Conservation (phyloP, 2,113 vertebrate species). For the Charina bottae region DNA sequence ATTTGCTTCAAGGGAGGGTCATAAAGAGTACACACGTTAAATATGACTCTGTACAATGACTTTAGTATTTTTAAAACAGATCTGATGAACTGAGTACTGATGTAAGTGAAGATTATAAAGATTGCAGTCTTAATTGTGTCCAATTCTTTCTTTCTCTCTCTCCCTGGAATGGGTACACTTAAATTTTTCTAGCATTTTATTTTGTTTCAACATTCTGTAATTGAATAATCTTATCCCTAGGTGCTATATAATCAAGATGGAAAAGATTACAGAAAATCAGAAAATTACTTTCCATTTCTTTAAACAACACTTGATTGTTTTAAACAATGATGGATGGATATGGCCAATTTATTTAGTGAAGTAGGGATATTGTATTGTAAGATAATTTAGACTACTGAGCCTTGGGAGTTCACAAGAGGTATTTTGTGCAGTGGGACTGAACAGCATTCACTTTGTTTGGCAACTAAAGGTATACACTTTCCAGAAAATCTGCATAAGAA, state of each 20-base stretch:
- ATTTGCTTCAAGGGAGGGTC: constrained; percentile 11
- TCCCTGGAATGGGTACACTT: neutral
- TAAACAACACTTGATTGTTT: neutral
- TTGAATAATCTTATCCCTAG: neutral
- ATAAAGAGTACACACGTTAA: constrained; percentile 15
- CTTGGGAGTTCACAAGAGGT: neutral
- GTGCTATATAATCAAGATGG: neutral
- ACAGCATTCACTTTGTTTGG: neutral
- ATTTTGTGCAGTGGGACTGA: neutral
- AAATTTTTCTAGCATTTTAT: neutral
- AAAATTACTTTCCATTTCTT: neutral
- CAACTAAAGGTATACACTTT: neutral
- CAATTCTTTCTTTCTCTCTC: neutral
- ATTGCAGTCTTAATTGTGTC: neutral
- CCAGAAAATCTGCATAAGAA: neutral
- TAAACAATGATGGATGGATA: neutral
- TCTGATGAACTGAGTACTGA: constrained; percentile 25
- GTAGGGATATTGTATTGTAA: neutral
- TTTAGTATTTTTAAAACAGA: constrained; percentile 12
- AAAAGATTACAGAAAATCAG: neutral
- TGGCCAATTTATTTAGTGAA: neutral
- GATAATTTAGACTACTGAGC: neutral
- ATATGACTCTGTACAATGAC: neutral
- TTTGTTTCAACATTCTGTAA: constrained; percentile 1
- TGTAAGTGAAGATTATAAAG: constrained; percentile 20